Evolutionary conservation across 2,888 invertebrate species (phyloP), one percentile per base, ranked within the genome.

Genomic region (Listrodromus nycthemerus): DNA sequence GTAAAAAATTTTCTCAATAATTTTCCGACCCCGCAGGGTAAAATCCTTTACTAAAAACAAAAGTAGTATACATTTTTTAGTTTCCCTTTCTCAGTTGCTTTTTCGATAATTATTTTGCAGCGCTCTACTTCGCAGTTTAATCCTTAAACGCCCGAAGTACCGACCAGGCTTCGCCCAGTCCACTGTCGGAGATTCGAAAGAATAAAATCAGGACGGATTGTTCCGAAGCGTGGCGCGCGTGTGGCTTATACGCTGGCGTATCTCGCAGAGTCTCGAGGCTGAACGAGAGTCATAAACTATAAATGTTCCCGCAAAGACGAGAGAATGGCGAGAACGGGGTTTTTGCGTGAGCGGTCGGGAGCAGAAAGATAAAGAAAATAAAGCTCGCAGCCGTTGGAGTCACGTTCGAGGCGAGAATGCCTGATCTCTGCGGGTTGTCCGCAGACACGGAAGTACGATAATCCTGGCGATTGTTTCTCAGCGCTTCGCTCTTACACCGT

Each of bases 401-500:
- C 69, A 70, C 55, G 71, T 71, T 55, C 71, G 71, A 0, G 4
- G 50, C 5, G 30, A 30, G 37, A 7, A 41, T 16, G 55, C 55
- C 19, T 58, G 71, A 71, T 71, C 24, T 71, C 24, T 21, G 41
- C 52, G 30, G 13, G 52, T 30, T 19, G n/a, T 19, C 33, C 55
- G 41, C 19, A 13, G 52, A 30, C 30, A 13, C 71, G 71, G 24
- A 71, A 58, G 41, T 71, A 24, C 55, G 37, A 58, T 71, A 58
- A 71, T 71, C 71, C 55, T 37, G 69, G 27, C 71, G 71, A 71
- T 58, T 55, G 71, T 71, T 58, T 71, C 71, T 21, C 58, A 55
- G 10, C n/a, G 55, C 71, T 71, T 10, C 55, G n/a, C 58, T 71
- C 50, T 55, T 21, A 7, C 21, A 24, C 8, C 8, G 58, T 33